Conservation (phyloP, 2,113 vertebrate genomes). For the Neoarius graeffei region DNA sequence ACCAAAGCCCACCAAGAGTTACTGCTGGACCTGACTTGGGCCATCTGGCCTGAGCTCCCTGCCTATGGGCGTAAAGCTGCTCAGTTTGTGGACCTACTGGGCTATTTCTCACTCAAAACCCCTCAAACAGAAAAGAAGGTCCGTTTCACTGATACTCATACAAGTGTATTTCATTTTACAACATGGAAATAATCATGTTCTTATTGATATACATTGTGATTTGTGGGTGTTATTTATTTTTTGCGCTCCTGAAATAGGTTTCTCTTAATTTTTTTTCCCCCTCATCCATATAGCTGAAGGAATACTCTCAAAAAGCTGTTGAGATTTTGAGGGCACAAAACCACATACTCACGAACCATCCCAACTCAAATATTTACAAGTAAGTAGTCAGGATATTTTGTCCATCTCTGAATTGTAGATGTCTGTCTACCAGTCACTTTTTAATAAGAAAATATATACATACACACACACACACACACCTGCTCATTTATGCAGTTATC, state of each 20-base stretch:
- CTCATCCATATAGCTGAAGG: constrained; percentile 79
- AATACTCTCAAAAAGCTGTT: constrained; percentile 96
- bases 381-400: constrained; percentile 66
- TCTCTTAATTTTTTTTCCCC: not conserved
- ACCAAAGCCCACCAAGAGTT: constrained; percentile 94
- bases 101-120: constrained; percentile 97
- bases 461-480: not conserved
- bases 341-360: constrained; percentile 97
- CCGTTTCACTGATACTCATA: not conserved
- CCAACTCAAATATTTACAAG: constrained; percentile 99
- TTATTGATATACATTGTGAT: not conserved
- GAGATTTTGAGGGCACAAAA: constrained; percentile 96
- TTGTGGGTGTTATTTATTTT: too few species aligned
- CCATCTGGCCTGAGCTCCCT: constrained; percentile 97
- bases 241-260: not conserved
- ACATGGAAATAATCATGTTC: not conserved
- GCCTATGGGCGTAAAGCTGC: constrained; percentile 97
- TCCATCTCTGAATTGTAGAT: not conserved
- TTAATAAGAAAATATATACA: not conserved
- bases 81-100: constrained; percentile 96
- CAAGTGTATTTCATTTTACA: not conserved
- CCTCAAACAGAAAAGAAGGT: constrained; percentile 99
- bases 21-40: constrained; percentile 95
- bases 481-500: not conserved
- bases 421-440: not conserved